Base-by-base conservation (phyloP, 1,140 invertebrate species). In the Diorhabda sublineata region DNA sequence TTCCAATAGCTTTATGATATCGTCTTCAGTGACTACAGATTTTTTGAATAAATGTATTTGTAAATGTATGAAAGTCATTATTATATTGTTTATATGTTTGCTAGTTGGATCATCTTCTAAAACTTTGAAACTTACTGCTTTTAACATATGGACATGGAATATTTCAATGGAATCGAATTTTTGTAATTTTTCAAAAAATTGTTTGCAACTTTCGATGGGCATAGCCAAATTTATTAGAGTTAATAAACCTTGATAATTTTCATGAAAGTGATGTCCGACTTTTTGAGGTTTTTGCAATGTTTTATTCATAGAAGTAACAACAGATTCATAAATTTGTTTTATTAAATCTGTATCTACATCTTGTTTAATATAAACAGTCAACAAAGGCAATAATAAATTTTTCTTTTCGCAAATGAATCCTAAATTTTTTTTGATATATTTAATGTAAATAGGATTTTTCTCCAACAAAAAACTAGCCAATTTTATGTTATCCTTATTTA, bases 231-330 rank as follows among this genome's bases (percentile, higher is more conserved):
- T 74, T 67, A 88, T 81, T 43, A 89, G 77, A 73, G 83, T 79
- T 5, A 79, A 80, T 45, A 87, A 81, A 47, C 84, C 81, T 64
- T 80, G 76, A 43, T 84, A 82, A 69, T 83, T 82, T 68, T 82
- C 82, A 43, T 84, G 75, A 67, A 88, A 88, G 60, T 88, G 84
- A 71, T 87, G 83, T 0, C 85, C 85, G 0, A 85, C 86, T 82
- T 88, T 89, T 65, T 87, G 86, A 2, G 87, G 87, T 74, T 88
- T 88, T 74, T 87, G 85, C 11, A 88, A 79, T 63, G 84, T 81
- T 78, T 88, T 88, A 63, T 81, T 76, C 45, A 88, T 84, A 70
- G 85, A 85, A 11, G 81, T 79, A 76, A 87, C 86, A 66, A 87
- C 85, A 70, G 84, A 82, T 47, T 84, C 79, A 76, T 85, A 88